A percentile compares a stretch with the other conserved stretches of the same genome.
phyloP scores from a whole-genome alignment of 2,888 invertebrate species.

The Tridacna gigas region DNA sequence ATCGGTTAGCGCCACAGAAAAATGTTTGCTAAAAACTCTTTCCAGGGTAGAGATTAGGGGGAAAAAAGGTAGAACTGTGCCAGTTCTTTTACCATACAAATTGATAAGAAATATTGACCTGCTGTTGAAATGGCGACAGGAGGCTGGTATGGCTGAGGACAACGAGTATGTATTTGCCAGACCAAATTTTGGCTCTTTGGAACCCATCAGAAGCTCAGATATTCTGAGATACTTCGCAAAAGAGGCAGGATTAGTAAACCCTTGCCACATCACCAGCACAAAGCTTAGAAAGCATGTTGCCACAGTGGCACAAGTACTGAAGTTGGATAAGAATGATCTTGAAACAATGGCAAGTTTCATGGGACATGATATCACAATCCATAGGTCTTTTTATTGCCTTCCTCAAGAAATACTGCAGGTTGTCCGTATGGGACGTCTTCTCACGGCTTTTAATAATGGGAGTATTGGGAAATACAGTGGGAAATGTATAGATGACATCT shows the following conservation, averaged over 20 bases:
- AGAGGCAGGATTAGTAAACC: constrained; percentile 4
- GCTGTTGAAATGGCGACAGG: constrained; percentile 14
- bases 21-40: constrained; percentile 24
- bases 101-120: no score
- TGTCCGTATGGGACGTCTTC: constrained; percentile 29
- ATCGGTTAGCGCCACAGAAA: constrained; percentile 11
- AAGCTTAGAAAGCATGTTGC: no score
- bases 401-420: no score
- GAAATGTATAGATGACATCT: no score
- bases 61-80: neutral
- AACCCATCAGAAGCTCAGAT: constrained; percentile 45
- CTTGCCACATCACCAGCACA: no score
- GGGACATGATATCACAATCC: no score
- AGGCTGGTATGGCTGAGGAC: constrained; percentile 32
- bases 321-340: no score
- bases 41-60: neutral
- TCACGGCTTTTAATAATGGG: neutral
- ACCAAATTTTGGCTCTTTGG: constrained; percentile 22
- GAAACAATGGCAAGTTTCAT: no score
- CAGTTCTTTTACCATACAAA: no score
- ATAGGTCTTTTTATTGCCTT: no score
- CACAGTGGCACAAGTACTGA: no score
- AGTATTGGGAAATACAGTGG: no score
- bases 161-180: constrained; percentile 54
- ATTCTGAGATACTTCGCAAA: neutral